phyloP scores from a whole-genome alignment of 2,797 vertebrate genomes.

The Pangasius larnaudii region DNA sequence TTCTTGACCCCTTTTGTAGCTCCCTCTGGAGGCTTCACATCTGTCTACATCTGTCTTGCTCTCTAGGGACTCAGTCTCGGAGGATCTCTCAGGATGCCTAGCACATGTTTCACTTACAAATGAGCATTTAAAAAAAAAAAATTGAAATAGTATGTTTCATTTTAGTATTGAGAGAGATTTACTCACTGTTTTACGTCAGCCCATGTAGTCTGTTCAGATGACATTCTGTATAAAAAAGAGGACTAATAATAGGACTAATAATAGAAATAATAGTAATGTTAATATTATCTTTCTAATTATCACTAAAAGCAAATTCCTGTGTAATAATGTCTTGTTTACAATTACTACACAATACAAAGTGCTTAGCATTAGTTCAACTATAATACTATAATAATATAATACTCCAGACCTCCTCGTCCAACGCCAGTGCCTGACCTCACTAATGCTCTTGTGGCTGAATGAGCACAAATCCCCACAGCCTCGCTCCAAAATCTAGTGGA shows the following conservation, averaged over 20 bases:
- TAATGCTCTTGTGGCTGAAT: background rate
- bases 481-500: background rate
- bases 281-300: background rate
- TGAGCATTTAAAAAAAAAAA: no score
- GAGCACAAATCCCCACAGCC: background rate
- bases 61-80: background rate
- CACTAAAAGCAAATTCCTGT: background rate
- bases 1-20: background rate
- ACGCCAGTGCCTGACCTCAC: background rate
- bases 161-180: background rate
- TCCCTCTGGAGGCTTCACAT: constrained; percentile 29
- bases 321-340: background rate
- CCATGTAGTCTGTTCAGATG: background rate
- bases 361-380: background rate
- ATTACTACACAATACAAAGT: background rate
- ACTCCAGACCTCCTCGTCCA: no score
- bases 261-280: background rate
- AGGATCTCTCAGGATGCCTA: background rate
- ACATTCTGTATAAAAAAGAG: background rate
- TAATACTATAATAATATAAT: background rate
- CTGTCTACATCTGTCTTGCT: constrained; percentile 23
- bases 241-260: background rate
- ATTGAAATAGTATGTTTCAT: background rate
- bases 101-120: background rate
- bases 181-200: background rate